Base-by-base conservation (phyloP, 92 coral and sea anemone genomes). In the Bergia puertoricense region DNA sequence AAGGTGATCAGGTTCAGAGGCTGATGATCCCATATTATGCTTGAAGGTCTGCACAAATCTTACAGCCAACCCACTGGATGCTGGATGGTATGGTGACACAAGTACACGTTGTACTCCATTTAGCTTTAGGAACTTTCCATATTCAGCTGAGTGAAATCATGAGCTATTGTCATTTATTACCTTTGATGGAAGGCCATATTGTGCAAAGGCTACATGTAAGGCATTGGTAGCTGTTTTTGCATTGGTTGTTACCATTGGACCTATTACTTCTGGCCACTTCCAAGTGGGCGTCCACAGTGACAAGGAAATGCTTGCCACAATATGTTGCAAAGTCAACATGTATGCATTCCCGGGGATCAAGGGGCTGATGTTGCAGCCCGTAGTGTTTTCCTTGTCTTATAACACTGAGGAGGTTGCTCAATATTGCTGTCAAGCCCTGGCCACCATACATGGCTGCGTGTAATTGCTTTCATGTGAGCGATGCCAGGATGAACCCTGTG, bases 251-350 rank as follows among this genome's bases (percentile, higher is more conserved):
- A 10, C 41, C 94, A 89, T 92, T 38, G 92, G 91, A 30, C 86
- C 91, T 7, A 68, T 74, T 30, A 88, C 93, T 16, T 91, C 90
- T 6, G 93, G 92, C 95, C 92, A 93, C 44, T 91, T 88, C 4
- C 4, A 91, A 92, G 42, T 89, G 87, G 1, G 85, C 89, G 50
- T 89, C 92, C 5, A 90, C 92, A 40, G 80, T 18, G 65, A 92
- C 41, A 9, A 92, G 78, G 80, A 82, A 87, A 77, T 92, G 89
- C 4, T 77, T 45, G 6, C 44, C 67, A 11, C 54, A 30, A 30
- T 30, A 30, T 30, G 30, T 30, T 30, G 30, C 30, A 30, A 30
- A 30, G 73, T 88, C 89, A 4, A 85, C 65, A 79, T 91, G 93
- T 23, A 85, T 79, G n/a, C 88, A 6, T n/a, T 74, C 30, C 73